phyloP scores from a whole-genome alignment of 2,888 invertebrate genomes.

The Exocentrus adspersus region DNA sequence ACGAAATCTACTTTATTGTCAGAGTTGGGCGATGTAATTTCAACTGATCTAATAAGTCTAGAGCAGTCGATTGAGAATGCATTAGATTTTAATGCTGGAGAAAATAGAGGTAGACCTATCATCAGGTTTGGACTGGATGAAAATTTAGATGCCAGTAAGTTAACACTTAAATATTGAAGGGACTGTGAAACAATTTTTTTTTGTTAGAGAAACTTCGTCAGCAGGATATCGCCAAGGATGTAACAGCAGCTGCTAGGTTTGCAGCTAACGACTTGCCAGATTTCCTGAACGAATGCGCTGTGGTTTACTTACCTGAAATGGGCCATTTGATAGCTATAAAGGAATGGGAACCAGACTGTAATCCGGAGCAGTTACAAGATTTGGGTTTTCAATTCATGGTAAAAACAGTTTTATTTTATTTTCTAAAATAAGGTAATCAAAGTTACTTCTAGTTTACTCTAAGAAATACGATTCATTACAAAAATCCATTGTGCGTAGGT shows the following conservation, averaged over 20 bases:
- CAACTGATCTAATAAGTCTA: slow-evolving; percentile 68
- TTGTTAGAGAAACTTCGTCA: slow-evolving; percentile 74
- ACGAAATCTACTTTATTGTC: slow-evolving; percentile 66
- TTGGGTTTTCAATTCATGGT: slow-evolving; percentile 80
- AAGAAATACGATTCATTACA: slow-evolving; percentile 58
- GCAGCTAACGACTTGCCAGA: slow-evolving; percentile 75
- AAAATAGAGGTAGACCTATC: slow-evolving; percentile 71
- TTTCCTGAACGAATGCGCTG: slow-evolving; percentile 73
- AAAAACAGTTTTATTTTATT: slow-evolving; percentile 22
- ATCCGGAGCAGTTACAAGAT: slow-evolving; percentile 68
- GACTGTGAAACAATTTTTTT: not conserved
- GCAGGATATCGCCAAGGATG: slow-evolving; percentile 75
- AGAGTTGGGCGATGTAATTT: slow-evolving; percentile 65
- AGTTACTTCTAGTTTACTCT: slow-evolving; percentile 57
- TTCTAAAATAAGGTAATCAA: not conserved
- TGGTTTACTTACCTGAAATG: slow-evolving; percentile 78
- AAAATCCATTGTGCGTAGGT: slow-evolving; percentile 61
- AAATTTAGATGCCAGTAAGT: slow-evolving; percentile 78
- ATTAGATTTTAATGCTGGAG: slow-evolving; percentile 73
- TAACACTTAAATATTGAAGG: not conserved
- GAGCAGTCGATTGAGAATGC: slow-evolving; percentile 77
- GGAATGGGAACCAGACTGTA: slow-evolving; percentile 69
- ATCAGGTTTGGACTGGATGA: slow-evolving; percentile 81
- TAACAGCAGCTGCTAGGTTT: slow-evolving; percentile 76
- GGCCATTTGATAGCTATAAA: slow-evolving; percentile 84